Base-by-base conservation (phyloP, 1,140 invertebrate species). In the Holcopasites calliopsidis region DNA sequence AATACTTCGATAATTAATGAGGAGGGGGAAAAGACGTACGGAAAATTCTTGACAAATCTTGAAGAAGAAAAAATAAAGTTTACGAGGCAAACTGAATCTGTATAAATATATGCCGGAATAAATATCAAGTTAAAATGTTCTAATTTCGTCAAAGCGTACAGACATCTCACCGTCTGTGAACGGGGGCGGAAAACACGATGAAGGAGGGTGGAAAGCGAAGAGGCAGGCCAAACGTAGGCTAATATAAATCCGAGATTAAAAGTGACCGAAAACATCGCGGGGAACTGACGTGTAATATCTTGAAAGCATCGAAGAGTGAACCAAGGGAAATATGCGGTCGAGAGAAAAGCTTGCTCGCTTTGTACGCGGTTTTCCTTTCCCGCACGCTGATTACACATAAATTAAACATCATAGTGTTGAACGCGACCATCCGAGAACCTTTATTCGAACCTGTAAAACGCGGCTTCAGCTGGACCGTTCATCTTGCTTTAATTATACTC, bases 171-270 rank as follows among this genome's bases (percentile, higher is more conserved):
- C 77, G 73, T 54, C 21, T 3, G 44, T 23, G 31, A 38, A n/a
- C n/a, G 18, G 1, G 0, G 21, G 10, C 13, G 40, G 54, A 74
- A 64, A 77, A 40, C 47, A 49, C 47, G 44, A 28, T 21, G 26
- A 60, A 65, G 75, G 69, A 58, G 16, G 16, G 23, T 16, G 47
- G 28, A 31, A 64, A 69, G 42, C 44, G 23, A 33, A 54, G n/a
- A 54, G 57, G 11, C 4, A 54, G 35, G 55, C 18, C 8, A 58
- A 57, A 55, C 44, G 31, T 57, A 33, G 64, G 50, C 61, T 77
- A 83, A 83, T 84, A 84, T 71, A 83, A 83, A 84, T 80, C 49
- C 54, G 23, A 71, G 82, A 84, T 83, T 83, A 83, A 80, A 83
- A 83, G 72, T 80, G 73, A 62, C 40, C 80, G 71, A 76, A 83